Base-by-base conservation (phyloP, 1,140 invertebrate genomes). In the Drosophila kikkawai region DNA sequence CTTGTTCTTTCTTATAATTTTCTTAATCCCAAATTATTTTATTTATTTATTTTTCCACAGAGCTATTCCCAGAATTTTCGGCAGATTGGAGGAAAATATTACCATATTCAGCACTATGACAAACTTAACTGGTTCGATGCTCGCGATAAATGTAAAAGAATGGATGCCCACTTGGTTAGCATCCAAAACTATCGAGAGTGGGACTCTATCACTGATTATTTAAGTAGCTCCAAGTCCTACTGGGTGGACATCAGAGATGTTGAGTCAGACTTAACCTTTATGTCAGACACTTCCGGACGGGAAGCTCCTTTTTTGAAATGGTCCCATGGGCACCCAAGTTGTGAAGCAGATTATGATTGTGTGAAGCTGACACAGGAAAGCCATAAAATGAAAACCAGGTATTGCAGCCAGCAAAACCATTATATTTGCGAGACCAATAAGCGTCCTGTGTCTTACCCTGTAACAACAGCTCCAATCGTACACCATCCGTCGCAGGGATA, bases 121-220 rank as follows among this genome's bases (percentile, higher is more conserved):
- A 36, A 19, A 19, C 29, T 53, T 2, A 0, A 36, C 17, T 53
- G 50, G 50, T 8, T 34, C 34, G 7, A 19, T 19, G 50, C 50
- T 19, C 29, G 32, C 17, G 17, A 19, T 3, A 13, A 36, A 53
- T 53, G 50, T 19, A 13, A 3, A 8, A 17, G 17, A 7, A 53
- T 36, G 50, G 12, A 19, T 53, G 50, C 32, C 17, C 32, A 53
- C 12, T 12, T 53, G 50, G n/a, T 36, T 53, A 53, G 50, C 50
- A 53, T 53, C n/a, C 29, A 53, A 19, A 36, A 53, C 19, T 2
- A 8, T 13, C 0, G 1, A 8, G 50, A 53, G 17, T 53, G n/a
- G n/a, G 0, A 5, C 11, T 12, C 17, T 11, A 36, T 53, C 4
- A 53, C 11, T 8, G 4, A 36, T 36, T 0, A 36, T 1, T 53